Evolutionary conservation across 2,888 invertebrate species (phyloP).

Genomic region (Druceiella hillmani): DNA sequence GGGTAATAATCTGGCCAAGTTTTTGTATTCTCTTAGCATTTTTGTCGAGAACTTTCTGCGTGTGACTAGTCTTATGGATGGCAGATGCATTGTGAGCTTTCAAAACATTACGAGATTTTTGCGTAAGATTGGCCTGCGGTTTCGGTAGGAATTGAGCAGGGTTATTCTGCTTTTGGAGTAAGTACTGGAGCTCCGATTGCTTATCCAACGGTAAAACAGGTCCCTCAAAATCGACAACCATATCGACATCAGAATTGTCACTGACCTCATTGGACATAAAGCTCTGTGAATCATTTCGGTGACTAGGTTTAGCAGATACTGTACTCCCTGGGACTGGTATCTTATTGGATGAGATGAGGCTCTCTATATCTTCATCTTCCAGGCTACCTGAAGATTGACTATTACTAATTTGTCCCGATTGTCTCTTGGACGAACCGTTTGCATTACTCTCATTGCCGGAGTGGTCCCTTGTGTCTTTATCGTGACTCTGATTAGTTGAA

Average conservation of each 20-base stretch:
- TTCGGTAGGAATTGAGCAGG: conserved; percentile 44
- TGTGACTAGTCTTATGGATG: conserved; percentile 38
- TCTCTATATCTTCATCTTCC: conserved; percentile 46
- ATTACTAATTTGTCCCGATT: conserved; percentile 5
- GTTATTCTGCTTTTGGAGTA: conserved; percentile 47
- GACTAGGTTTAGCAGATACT: conserved; percentile 7
- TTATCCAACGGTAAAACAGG: conserved; percentile 38
- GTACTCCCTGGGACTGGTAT: conserved; percentile 27
- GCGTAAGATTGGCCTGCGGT: conserved; percentile 33
- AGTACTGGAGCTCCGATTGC: conserved; percentile 44
- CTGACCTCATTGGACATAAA: conserved; percentile 8
- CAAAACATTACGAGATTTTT: conserved; percentile 37
- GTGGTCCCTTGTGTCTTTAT: conserved; percentile 31
- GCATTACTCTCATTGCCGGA: conserved; percentile 34
- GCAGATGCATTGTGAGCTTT: conserved; percentile 36
- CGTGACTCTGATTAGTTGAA: conserved; percentile 29
- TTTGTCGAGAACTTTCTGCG: conserved; percentile 41
- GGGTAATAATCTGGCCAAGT: conserved; percentile 37
- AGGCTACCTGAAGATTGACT: conserved; percentile 22
- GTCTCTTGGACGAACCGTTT: conserved; percentile 12
- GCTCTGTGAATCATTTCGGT: conserved; percentile 20
- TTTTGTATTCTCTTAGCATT: conserved; percentile 45
- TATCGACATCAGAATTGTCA: conserved; percentile 17
- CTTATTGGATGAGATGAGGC: conserved; percentile 47
- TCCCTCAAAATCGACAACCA: conserved; percentile 33